Base-by-base conservation (phyloP, 2,797 vertebrate genomes). In the Acanthopagrus latus region DNA sequence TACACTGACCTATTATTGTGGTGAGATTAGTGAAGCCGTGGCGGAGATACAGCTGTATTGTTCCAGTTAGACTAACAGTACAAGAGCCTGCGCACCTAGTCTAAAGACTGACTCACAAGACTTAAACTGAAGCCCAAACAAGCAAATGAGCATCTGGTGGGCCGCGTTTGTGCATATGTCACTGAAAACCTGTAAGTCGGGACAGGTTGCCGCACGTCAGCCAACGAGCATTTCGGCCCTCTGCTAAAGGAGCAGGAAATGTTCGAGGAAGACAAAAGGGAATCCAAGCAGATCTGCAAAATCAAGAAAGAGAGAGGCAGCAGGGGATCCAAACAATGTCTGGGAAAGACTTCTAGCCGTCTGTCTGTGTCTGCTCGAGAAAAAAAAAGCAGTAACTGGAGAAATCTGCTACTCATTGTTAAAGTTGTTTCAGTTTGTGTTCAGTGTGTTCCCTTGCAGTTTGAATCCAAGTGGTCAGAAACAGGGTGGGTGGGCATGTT, bases 171-270 rank as follows among this genome's bases (percentile, higher is more conserved):
- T 51, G n/a, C 16, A 6, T 65, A 62, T 63, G 71, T 59, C 11
- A 64, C 33, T 58, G 27, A 27, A 83, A 87, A 90, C 90, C 84
- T 83, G 86, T 83, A 84, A 62, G 10, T 86, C 82, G 70, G 79
- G 81, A 84, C 89, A 85, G 55, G 89, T 57, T 59, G 68, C 21
- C 60, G 33, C 73, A 88, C 5, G 85, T 87, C 75, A 60, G 58
- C 25, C 7, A 60, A 18, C 13, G 63, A 77, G 52, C 16, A 41
- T 41, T 44, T 69, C 47, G 58, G 57, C 17, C 3, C 10, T 70
- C 47, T 68, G 43, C 2, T 14, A 25, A 1, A 46, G 11, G 38
- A 58, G 33, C 33, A 60, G 56, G 51, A 71, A 54, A 54, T 1
- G 38, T 55, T 33, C 38, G 9, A 58, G 46, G 21, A 52, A 43